Evolutionary conservation across 35 echinoderm and acorn worm species (phyloP), one percentile per base, ranked within the genome.

Genomic region (Acanthaster planci): DNA sequence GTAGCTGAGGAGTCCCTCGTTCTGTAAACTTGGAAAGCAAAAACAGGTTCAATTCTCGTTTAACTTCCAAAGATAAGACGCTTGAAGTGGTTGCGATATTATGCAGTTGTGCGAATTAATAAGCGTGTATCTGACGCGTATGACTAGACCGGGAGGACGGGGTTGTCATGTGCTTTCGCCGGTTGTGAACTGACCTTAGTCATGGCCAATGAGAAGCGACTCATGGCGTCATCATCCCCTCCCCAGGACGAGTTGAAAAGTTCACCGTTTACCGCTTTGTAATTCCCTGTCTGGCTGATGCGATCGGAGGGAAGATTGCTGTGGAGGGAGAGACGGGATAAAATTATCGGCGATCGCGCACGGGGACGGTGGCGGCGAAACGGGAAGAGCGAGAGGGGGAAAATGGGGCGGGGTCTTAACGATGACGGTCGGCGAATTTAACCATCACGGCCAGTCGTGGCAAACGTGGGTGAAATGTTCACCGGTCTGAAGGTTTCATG

Each of bases 181-280:
- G 30, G n/a, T 35, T 72, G 64, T 27, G 26, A 47, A 14, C 30
- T 72, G 64, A 72, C 64, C 64, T 29, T 19, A 30, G 29, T 34
- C 23, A 31, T 26, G 64, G 26, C 64, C 64, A 72, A 72, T 72
- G 26, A 72, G 26, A 72, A 34, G 64, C 1, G 26, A 72, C 23
- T 34, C 12, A 10, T 29, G 14, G 64, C 64, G 64, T 31, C 64
- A 72, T 72, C 64, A 31, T 72, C 64, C 30, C 64, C 64, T 31
- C 34, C 0, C 26, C 23, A 34, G 34, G 26, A 30, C n/a, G 64
- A 72, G 64, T 72, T 72, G 64, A 72, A 72, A 72, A 72, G 64
- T 72, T 72, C 64, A 72, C 34, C 64, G 23, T 72, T 72, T 67
- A n/a, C 59, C 59, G 59, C 59, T 67, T 72, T 72, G 64, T 72